Evolutionary conservation across 1,140 invertebrate species (phyloP), one percentile per base, ranked within the genome.

Genomic region (Aphis gossypii): DNA sequence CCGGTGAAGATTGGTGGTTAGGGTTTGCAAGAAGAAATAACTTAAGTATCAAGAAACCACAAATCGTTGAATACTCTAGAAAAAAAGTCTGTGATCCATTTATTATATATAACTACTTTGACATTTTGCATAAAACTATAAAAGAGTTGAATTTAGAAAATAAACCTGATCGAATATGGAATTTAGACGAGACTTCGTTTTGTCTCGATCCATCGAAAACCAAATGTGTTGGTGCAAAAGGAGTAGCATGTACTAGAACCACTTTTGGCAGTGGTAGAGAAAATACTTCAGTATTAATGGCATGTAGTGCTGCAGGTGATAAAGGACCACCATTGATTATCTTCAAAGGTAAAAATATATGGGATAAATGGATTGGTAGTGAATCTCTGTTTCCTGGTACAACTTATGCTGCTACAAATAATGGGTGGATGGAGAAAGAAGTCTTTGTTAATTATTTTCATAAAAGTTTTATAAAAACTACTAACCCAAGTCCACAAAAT

Each of bases 161-260:
- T 93, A 93, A 91, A 92, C 94, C 94, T 25, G 46, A 48, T 9
- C 87, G 93, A 68, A 94, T 94, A 18, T 94, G 51, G 38, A 94
- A 94, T 76, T 89, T 94, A n/a, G 94, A 94, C 41, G 94, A 94
- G n/a, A 94, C 87, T 38, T 93, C 60, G 1, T 83, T 94, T 88
- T 93, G 91, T 44, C 51, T 90, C 8, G 91, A 94, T 56, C 86
- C 91, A 23, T 88, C 90, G 18, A 93, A 91, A 87, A 90, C 92
- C 25, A 94, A 90, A 90, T 9, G 6, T 23, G 54, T 90, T 23
- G 89, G 54, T 38, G 89, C 54, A 35, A 90, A 90, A 90, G 4
- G 30, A 25, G 38, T 60, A 38, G 35, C 89, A 23, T 35, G 1
- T 21, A 56, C 89, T 44, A 35, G 89, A 38, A 60, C n/a, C 6